Conservation (phyloP, 2,888 invertebrate genomes). For the Xanthostigma xanthostigma region DNA sequence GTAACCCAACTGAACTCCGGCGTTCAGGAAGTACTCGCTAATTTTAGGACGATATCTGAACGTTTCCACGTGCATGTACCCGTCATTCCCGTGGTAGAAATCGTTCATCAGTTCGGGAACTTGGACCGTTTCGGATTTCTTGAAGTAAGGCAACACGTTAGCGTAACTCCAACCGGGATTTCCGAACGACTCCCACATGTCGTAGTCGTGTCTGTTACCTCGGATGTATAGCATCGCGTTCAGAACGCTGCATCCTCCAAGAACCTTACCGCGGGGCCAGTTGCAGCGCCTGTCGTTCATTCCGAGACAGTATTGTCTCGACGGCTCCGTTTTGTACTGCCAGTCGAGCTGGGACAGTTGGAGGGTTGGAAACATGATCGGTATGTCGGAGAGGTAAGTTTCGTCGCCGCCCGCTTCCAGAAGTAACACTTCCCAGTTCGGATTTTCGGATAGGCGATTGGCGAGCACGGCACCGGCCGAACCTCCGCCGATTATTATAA, state of each 20-base stretch:
- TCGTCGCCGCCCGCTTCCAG: constrained; percentile 70
- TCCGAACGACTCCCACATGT: constrained; percentile 66
- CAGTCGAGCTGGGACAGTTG: constrained; percentile 66
- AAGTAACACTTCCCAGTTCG: constrained; percentile 55
- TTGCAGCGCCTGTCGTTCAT: constrained; percentile 49
- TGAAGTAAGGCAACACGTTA: constrained; percentile 60
- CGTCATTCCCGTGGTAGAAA: constrained; percentile 52
- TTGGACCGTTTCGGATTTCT: constrained; percentile 63
- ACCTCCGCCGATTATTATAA: constrained; percentile 67
- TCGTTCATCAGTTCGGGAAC: constrained; percentile 44
- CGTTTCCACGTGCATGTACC: constrained; percentile 58
- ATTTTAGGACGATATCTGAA: constrained; percentile 57
- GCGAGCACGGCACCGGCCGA: constrained; percentile 71
- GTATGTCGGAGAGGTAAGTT: constrained; percentile 54
- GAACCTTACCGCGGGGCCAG: constrained; percentile 67
- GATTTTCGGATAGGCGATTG: constrained; percentile 58
- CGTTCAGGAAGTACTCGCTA: constrained; percentile 49
- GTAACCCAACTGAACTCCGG: constrained; percentile 56
- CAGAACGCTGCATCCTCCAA: constrained; percentile 68
- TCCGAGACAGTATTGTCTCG: constrained; percentile 47
- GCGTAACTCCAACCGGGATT: constrained; percentile 66
- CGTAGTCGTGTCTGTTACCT: constrained; percentile 72
- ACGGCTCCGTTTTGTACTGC: constrained; percentile 65
- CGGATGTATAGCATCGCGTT: constrained; percentile 85
- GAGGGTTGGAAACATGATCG: constrained; percentile 51